Base-by-base conservation (phyloP, 92 coral and sea anemone species). In the Plumapathes pennacea region DNA sequence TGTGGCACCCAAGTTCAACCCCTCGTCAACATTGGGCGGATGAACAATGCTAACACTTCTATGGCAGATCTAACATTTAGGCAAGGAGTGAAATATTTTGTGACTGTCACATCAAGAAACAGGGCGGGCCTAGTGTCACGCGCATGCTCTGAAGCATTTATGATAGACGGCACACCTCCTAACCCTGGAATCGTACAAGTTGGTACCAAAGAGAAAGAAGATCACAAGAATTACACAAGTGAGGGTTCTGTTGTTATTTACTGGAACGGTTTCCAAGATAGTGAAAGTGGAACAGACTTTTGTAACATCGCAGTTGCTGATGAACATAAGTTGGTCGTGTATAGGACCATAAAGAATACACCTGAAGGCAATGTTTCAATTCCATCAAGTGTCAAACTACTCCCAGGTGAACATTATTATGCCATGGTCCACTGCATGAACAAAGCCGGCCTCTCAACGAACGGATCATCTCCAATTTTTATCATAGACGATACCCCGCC, bases 1-100 rank as follows among this genome's bases (percentile, higher is more conserved):
- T 88, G 96, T 49, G 98, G 94, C 3, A 87, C 98, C 1, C 98
- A 92, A 55, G 64, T 92, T 25, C 98, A 92, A 41, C 94, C 94
- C 14, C 69, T 88, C n/a, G 69, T 83, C 54, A 92, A 88, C 52
- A 84, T 92, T 14, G 98, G 98, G 17, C 46, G 75, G 38, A 47
- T 64, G 1, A 84, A 69, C 25, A 64, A 54, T 28, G 88, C 88
- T 30, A 92, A 89, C 66, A 72, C 96, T 8, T 76, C 96, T 17
- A 57, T 44, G 65, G 64, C 85, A 23, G 78, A 88, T 38, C 40
- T 80, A 17, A 64, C 32, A 11, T 67, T 88, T 33, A 65, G 64
- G 21, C 36, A 72, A 8, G 98, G 98, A 14, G 46, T 69, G 22
- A 75, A 76, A 20, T 92, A 92, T 55, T 92, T 80, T 66, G 89